Conservation (phyloP, 2,113 vertebrate genomes). For the Aramus guarauna region DNA sequence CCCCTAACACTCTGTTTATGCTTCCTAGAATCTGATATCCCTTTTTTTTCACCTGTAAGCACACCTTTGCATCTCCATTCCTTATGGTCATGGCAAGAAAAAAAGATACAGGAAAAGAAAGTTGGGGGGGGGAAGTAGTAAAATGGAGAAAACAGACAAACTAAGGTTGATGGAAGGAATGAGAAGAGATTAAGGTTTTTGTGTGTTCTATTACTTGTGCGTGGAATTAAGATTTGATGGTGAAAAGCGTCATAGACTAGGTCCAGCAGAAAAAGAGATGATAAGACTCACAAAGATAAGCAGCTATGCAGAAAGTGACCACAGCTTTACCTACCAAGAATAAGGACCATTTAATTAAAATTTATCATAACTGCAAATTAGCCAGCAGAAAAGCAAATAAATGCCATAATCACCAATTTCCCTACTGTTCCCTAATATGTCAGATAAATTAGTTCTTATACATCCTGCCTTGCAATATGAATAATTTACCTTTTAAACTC, state of each 20-base stretch:
- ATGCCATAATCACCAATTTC: not conserved
- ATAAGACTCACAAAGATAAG: not conserved
- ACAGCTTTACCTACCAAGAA: not conserved
- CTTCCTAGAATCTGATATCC: not conserved
- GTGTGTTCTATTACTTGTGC: not conserved
- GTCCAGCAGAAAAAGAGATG: not conserved
- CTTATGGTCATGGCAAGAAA: not conserved
- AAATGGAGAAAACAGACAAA: not conserved
- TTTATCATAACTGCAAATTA: not conserved
- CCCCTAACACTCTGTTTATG: not conserved
- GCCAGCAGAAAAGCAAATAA: not conserved
- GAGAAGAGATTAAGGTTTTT: not conserved
- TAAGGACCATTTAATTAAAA: not conserved
- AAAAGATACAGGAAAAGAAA: not conserved
- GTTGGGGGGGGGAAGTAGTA: not conserved
- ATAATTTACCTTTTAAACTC: conserved; percentile 10
- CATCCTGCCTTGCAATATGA: not conserved
- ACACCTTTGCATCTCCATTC: not conserved
- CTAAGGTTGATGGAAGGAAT: not conserved
- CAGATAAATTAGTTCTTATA: not conserved
- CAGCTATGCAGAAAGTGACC: not conserved
- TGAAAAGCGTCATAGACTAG: not conserved
- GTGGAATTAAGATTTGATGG: not conserved
- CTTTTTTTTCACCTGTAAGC: not conserved
- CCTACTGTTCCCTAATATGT: not conserved